Evolutionary conservation across 1,140 invertebrate species (phyloP).

Genomic region (Whitmania pigra): DNA sequence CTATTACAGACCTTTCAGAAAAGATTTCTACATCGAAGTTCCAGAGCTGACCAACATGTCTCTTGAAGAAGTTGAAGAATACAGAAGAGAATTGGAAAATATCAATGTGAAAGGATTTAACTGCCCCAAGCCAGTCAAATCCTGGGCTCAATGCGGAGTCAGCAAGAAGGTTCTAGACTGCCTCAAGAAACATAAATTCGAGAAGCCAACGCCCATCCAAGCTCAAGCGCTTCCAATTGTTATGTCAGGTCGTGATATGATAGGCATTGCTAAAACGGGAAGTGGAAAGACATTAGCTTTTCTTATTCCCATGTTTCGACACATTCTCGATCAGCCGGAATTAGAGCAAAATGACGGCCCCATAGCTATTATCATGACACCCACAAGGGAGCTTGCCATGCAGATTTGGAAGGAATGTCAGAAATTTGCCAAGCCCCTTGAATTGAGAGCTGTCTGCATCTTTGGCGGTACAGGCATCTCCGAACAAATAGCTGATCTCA

Average conservation of each 20-base stretch:
- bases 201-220: slow-evolving; percentile 97
- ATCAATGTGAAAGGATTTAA: slow-evolving; percentile 58
- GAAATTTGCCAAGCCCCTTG: slow-evolving; percentile 80
- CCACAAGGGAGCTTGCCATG: slow-evolving; percentile 93
- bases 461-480: slow-evolving; percentile 96
- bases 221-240: slow-evolving; percentile 96
- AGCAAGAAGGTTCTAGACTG: slow-evolving; percentile 89
- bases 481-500: slow-evolving; percentile 92
- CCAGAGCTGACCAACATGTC: slow-evolving; percentile 80
- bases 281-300: slow-evolving; percentile 98
- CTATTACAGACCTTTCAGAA: slow-evolving; percentile 73
- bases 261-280: slow-evolving; percentile 97
- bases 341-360: slow-evolving; percentile 92
- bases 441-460: slow-evolving; percentile 79
- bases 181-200: slow-evolving; percentile 79
- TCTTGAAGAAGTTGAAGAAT: slow-evolving; percentile 53
- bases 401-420: slow-evolving; percentile 95
- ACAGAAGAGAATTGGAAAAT: slow-evolving; percentile 57
- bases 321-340: slow-evolving; percentile 83
- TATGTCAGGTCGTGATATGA: slow-evolving; percentile 88
- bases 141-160: slow-evolving; percentile 96
- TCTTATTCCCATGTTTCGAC: slow-evolving; percentile 92
- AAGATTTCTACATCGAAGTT: slow-evolving; percentile 92
- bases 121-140: slow-evolving; percentile 88
- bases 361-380: slow-evolving; percentile 86